Base-by-base conservation (phyloP, 2,888 invertebrate genomes). In the Nomada goodeniana region DNA sequence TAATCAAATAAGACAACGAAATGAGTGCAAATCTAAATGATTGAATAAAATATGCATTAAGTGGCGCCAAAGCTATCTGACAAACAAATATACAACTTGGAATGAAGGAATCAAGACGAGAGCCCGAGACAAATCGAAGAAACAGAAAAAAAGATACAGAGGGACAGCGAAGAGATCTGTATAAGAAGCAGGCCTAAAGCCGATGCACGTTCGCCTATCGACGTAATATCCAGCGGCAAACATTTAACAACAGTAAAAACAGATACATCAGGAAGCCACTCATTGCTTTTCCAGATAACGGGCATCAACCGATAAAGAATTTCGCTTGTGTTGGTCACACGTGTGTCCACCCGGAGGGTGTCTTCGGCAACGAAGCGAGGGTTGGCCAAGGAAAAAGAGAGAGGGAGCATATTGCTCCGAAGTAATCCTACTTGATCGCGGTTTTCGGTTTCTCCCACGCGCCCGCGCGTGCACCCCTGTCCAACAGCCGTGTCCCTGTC, bases 381-480 rank as follows among this genome's bases (percentile, higher is more conserved):
- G 64, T 81, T 82, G 83, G 82, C 80, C 76, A 73, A 59, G 69
- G 80, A 80, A 79, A 72, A 83, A 86, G 86, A 91, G 86, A 84
- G 90, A 91, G 90, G 88, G 89, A 88, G 89, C 92, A 92, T 92
- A 92, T 92, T 93, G 93, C 92, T 91, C 83, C 89, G 83, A 82
- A 91, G 92, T 93, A 93, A 93, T 93, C 93, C 93, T 91, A 91
- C 92, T 92, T 92, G 92, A 93, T 93, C 93, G 93, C 91, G 93
- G 92, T 91, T 92, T 92, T 91, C 88, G 91, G 91, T 89, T 89
- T 89, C 88, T 87, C 86, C 70, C 86, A 57, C 52, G 80, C 52
- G 73, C 57, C 74, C 70, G 70, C 63, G 85, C 80, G 79, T 70
- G 73, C 59, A 70, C 63, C 69, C 78, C 67, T 84, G 69, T 50